Evolutionary conservation across 2,113 vertebrate genomes (phyloP), one percentile per base, ranked within the genome.

Genomic region (Urocolius indicus): DNA sequence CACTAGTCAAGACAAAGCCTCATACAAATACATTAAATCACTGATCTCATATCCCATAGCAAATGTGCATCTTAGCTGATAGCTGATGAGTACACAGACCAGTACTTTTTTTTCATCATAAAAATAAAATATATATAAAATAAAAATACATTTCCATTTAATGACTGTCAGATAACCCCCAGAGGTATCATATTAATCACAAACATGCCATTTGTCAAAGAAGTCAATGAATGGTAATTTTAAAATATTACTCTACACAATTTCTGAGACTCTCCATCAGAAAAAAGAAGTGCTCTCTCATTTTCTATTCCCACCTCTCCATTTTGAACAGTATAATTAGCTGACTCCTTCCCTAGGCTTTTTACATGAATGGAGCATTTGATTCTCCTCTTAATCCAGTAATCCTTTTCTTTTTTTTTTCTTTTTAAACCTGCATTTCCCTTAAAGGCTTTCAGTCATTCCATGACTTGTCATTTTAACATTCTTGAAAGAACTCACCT

Each of bases 251-350:
- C 58, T n/a, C 26, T 68, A 32, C 6, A 11, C 5, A 49, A 45
- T 82, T 79, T 82, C 26, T 68, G 26, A 23, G 75, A 34, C 46
- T 68, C 3, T 84, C 9, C 27, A 36, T 7, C 11, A 34, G 29
- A 12, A 46, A 63, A 71, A 90, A 51, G 7, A 87, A 66, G 3
- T 13, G 1, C 2, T 62, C 6, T 87, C 10, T 68, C 12, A 21
- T 72, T 80, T 81, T 1, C 0, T 26, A 29, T 75, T 83, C 7
- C 17, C 21, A 46, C 1, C 2, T 58, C 29, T n/a, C 30, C 2
- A 29, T 65, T 81, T 54, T 78, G 30, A 82, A 17, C 16, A 19
- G 2, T 48, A 86, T 74, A 78, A 78, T 59, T 43, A 66, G 2
- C 13, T 72, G 27, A 83, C 13, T 36, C 21, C 26, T 61, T 69